Base-by-base conservation (phyloP, 53 echinoderm and acorn worm species). In the Patiria pectinifera region DNA sequence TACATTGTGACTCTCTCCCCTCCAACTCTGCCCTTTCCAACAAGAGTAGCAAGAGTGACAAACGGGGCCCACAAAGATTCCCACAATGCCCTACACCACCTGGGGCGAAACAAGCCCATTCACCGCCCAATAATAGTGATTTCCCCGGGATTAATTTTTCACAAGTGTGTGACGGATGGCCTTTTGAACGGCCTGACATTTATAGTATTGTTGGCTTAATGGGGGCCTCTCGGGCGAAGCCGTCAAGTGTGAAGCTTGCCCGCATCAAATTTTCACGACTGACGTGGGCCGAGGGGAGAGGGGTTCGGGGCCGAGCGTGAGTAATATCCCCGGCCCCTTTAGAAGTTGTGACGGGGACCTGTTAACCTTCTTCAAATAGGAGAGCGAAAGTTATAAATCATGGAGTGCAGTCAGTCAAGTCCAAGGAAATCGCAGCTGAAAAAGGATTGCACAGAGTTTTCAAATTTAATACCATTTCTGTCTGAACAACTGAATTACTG, bases 131-230 rank as follows among this genome's bases (percentile, higher is more conserved):
- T 86, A 86, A 86, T 80, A 89, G 89, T 80, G 59, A 89, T 89
- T 80, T 89, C 89, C 89, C 78, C 45, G 43, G 24, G 80, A 89
- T 89, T 89, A 69, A 89, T 89, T 89, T 89, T 80, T 89, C 89
- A 89, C 82, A 91, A 91, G 82, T 82, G 91, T 81, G 81, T 69
- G 81, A 91, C 49, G 43, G 81, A 91, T 71, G 48, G 48, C 49
- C 71, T 86, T 47, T 86, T 46, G 86, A 86, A 71, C 71, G 26
- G 71, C 3, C 24, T 86, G 86, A 86, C 86, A 71, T 74, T 85
- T 23, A 24, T 48, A 6, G 53, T 53, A 71, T 86, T 86, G 58
- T 86, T 86, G 86, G n/a, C 48, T 22, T n/a, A 71, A 71, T 71
- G 49, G 74, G 53, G 74, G 58, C 48, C 71, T 86, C 86, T 70